Conservation (phyloP, 1,140 invertebrate genomes). For the Nasonia giraulti region DNA sequence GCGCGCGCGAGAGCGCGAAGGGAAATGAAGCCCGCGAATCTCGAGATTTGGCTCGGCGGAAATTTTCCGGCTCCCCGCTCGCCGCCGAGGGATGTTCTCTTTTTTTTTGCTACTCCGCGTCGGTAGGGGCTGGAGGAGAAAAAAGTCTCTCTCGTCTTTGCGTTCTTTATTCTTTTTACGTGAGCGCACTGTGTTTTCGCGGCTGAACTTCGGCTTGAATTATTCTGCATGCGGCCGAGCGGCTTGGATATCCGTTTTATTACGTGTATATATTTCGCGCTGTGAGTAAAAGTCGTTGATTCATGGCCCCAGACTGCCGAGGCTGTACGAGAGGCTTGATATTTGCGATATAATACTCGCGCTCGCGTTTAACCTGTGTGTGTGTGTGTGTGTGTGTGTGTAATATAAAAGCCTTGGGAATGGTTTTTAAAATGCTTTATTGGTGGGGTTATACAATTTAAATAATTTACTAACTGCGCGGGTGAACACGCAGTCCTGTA, state of each 20-base stretch:
- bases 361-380: too few relatives aligned
- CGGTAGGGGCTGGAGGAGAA: neutral
- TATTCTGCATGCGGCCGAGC: constrained; percentile 44
- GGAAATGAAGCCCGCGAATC: constrained; percentile 47
- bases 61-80: constrained; percentile 24
- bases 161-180: constrained; percentile 43
- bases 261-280: neutral
- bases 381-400: too few relatives aligned
- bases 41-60: constrained; percentile 25
- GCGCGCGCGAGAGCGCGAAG: constrained; percentile 36
- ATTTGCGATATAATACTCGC: neutral
- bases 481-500: too few relatives aligned
- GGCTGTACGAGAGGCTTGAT: neutral
- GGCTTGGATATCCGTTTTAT: constrained; percentile 17
- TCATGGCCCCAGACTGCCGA: neutral
- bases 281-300: neutral
- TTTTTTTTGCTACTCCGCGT: neutral
- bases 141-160: constrained; percentile 1
- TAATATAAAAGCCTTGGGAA: neutral
- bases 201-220: constrained; percentile 40
- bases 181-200: constrained; percentile 30
- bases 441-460: neutral
- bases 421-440: neutral
- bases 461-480: neutral
- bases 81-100: neutral